Percentiles rank a stretch among this genome's conserved stretches.
These are phyloP conservation scores for Drosophila serrata DNA, from an alignment of 1,140 invertebrate genomes.

Conservation along the genomic window DNA sequence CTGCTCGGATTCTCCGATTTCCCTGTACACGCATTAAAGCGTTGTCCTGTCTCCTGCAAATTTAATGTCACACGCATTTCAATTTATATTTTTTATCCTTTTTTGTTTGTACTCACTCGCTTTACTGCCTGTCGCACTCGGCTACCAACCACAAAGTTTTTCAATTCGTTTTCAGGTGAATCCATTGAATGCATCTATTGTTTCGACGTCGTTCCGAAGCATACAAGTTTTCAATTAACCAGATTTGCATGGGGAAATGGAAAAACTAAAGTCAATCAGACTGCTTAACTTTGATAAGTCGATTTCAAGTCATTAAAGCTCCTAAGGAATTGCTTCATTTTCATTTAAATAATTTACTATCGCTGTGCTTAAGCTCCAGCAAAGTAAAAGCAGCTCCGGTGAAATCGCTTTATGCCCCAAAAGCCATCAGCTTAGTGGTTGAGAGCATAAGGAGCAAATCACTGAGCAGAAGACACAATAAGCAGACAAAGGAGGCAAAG, in stretches of 20 bases:
- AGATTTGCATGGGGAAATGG: constrained; percentile 15
- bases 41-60: constrained; percentile 40
- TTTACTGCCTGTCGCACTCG: constrained; percentile 5
- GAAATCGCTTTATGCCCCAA: constrained; percentile 41
- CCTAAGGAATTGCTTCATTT: neutral
- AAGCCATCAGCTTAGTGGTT: constrained; percentile 59
- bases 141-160: constrained; percentile 49
- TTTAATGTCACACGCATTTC: constrained; percentile 52
- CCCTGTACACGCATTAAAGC: constrained; percentile 41
- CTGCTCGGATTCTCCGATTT: constrained; percentile 1
- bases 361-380: constrained; percentile 17
- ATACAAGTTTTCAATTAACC: constrained; percentile 31
- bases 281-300: constrained; percentile 4
- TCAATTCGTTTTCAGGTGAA: constrained; percentile 33
- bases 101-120: neutral
- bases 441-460: constrained; percentile 56
- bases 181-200: constrained; percentile 26
- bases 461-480: constrained; percentile 50
- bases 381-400: constrained; percentile 4
- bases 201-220: neutral
- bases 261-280: constrained; percentile 31
- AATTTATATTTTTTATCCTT: constrained; percentile 4
- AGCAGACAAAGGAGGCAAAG: constrained; percentile 7
- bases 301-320: constrained; percentile 3
- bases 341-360: constrained; percentile 26